A percentile compares a stretch with the other conserved stretches of the same genome.
These are phyloP conservation scores for Triplophysa tibetana DNA, from an alignment of 2,113 vertebrate genomes.

Conservation along the genomic window DNA sequence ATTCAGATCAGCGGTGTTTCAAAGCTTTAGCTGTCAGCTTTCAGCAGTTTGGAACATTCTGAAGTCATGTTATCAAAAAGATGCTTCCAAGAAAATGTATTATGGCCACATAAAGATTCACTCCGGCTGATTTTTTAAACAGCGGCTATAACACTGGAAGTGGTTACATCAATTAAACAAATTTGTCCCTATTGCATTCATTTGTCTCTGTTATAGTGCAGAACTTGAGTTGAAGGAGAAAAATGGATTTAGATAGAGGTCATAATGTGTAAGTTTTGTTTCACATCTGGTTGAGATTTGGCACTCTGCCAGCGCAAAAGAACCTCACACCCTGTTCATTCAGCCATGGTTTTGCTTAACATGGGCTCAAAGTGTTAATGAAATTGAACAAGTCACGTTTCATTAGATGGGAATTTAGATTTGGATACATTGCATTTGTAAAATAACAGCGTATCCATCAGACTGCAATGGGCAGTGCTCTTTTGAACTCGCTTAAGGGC, in stretches of 20 bases:
- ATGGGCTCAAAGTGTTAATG: not conserved
- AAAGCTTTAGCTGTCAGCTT: slow-evolving; percentile 4
- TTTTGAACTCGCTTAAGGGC: not conserved
- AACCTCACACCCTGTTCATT: slow-evolving; percentile 18
- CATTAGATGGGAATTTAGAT: slow-evolving; percentile 11
- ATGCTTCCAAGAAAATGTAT: not conserved
- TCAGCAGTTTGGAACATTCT: not conserved
- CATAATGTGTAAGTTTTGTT: slow-evolving; percentile 8
- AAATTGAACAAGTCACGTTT: slow-evolving; percentile 15
- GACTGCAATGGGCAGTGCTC: not conserved
- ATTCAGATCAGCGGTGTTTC: not conserved
- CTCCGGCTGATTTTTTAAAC: not conserved
- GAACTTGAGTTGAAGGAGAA: slow-evolving; percentile 3
- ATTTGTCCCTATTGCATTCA: slow-evolving; percentile 13
- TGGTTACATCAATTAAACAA: slow-evolving; percentile 16
- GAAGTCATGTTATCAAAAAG: not conserved
- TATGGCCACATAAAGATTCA: not conserved
- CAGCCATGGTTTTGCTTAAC: slow-evolving; percentile 5
- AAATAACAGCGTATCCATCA: not conserved
- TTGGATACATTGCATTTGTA: not conserved
- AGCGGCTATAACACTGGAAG: not conserved
- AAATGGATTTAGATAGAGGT: slow-evolving; percentile 19
- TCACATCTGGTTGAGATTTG: slow-evolving; percentile 32
- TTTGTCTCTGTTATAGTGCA: slow-evolving; percentile 5
- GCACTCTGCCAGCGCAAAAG: not conserved